Evolutionary conservation across 2,888 invertebrate species (phyloP).

Genomic region (Drosophila falleni): DNA sequence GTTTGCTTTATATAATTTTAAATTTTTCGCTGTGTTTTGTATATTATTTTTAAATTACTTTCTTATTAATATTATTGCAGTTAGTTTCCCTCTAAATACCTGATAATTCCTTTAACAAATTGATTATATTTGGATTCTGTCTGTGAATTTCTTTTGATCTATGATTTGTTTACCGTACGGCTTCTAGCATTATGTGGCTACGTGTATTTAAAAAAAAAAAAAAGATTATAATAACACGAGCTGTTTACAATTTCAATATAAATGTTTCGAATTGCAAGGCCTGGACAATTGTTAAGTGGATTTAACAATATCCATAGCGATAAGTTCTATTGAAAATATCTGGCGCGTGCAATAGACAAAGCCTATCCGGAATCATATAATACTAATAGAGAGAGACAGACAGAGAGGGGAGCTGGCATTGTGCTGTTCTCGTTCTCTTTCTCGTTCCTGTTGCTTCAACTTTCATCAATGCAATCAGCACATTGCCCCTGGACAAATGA

Average conservation of each 20-base stretch:
- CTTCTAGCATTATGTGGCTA: constrained; percentile 2
- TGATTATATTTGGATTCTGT: background rate
- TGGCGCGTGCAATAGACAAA: constrained; percentile 13
- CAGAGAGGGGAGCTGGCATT: background rate
- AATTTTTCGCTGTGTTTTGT: no score
- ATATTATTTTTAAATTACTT: background rate
- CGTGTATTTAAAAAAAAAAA: no score
- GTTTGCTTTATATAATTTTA: no score
- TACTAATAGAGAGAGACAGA: background rate
- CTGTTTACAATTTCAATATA: constrained; percentile 11
- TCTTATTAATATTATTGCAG: background rate
- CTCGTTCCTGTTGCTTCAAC: background rate
- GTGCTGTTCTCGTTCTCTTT: constrained; percentile 3
- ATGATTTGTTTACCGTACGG: background rate
- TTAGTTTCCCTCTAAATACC: background rate
- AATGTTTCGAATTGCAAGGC: background rate
- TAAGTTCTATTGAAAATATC: constrained; percentile 8
- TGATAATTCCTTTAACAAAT: background rate
- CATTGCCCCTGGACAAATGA: constrained; percentile 24
- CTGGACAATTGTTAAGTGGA: constrained; percentile 17
- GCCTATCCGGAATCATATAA: background rate
- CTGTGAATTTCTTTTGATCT: background rate
- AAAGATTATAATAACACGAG: background rate
- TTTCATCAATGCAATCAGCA: constrained; percentile 54
- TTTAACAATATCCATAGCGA: constrained; percentile 11